Conservation (phyloP, 2,888 invertebrate species). For the Icerya purchasi region DNA sequence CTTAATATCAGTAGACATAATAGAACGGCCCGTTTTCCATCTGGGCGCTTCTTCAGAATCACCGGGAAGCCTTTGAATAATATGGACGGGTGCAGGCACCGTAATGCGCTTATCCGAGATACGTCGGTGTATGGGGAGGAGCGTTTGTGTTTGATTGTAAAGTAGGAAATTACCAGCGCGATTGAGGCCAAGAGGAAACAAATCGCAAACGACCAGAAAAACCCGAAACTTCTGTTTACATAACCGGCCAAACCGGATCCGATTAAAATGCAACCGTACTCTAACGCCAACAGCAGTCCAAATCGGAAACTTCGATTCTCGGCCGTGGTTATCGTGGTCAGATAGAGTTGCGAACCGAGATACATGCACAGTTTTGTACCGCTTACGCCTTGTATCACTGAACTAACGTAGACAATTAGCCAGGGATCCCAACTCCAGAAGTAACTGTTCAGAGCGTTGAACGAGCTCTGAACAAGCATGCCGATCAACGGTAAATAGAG, state of each 20-base stretch:
- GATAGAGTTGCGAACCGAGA: neutral
- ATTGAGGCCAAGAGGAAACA: neutral
- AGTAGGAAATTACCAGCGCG: neutral
- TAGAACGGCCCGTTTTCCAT: neutral
- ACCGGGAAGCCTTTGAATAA: neutral
- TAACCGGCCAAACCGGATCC: slow-evolving; percentile 13
- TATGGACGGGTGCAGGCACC: neutral
- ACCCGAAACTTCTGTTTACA: slow-evolving; percentile 11
- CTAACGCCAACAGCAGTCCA: slow-evolving; percentile 9
- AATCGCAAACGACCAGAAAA: slow-evolving; percentile 6
- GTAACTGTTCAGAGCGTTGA: neutral
- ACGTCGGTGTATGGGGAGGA: neutral
- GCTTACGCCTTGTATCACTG: neutral
- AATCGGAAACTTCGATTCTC: neutral
- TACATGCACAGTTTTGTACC: neutral
- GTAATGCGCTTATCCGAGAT: neutral
- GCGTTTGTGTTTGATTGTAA: neutral
- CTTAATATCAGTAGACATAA: neutral
- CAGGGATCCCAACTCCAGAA: neutral
- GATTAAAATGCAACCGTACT: slow-evolving; percentile 5
- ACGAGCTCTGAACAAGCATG: neutral
- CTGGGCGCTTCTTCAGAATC: neutral
- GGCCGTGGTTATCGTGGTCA: neutral
- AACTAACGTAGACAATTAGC: neutral
- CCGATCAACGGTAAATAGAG: neutral